Conservation (phyloP, 2,113 vertebrate species). For the Syngnathus typhle region DNA sequence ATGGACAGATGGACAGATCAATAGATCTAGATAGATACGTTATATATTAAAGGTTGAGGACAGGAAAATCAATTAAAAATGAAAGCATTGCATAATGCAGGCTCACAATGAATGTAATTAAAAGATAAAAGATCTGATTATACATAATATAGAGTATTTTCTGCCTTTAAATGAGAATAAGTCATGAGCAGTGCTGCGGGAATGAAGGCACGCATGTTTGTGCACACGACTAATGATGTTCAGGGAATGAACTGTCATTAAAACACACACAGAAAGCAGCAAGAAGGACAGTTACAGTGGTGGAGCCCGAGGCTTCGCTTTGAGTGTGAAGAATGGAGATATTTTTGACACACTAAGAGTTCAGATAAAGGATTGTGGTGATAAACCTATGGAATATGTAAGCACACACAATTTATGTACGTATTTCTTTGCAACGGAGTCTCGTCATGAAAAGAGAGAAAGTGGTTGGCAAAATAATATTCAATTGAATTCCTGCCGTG, state of each 20-base stretch:
- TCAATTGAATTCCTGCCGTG: not conserved
- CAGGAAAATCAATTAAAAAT: not conserved
- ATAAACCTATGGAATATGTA: constrained; percentile 3
- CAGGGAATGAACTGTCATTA: constrained; percentile 28
- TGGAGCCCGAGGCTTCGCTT: constrained; percentile 24
- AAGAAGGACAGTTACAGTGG: constrained; percentile 10
- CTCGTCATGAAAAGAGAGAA: not conserved
- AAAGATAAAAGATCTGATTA: constrained; percentile 23
- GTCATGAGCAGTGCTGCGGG: constrained; percentile 49
- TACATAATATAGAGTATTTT: constrained; percentile 14
- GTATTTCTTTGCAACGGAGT: not conserved
- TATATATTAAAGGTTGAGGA: too few relatives aligned
- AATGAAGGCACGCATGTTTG: constrained; percentile 5
- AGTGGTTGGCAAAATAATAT: not conserved
- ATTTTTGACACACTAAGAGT: constrained; percentile 16
- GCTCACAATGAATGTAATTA: not conserved
- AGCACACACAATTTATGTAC: not conserved
- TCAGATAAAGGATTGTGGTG: constrained; percentile 32
- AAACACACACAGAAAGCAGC: constrained; percentile 28
- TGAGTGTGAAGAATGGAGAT: constrained; percentile 12
- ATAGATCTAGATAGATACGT: too few relatives aligned
- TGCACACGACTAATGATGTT: constrained; percentile 20
- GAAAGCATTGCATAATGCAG: not conserved
- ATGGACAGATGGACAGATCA: too few relatives aligned
- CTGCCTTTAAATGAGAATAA: constrained; percentile 46